Percentiles rank a stretch among this genome's conserved stretches.
These are phyloP conservation scores for Malurus splendens DNA, from an alignment of 2,797 vertebrate species.

Conservation along the genomic window DNA sequence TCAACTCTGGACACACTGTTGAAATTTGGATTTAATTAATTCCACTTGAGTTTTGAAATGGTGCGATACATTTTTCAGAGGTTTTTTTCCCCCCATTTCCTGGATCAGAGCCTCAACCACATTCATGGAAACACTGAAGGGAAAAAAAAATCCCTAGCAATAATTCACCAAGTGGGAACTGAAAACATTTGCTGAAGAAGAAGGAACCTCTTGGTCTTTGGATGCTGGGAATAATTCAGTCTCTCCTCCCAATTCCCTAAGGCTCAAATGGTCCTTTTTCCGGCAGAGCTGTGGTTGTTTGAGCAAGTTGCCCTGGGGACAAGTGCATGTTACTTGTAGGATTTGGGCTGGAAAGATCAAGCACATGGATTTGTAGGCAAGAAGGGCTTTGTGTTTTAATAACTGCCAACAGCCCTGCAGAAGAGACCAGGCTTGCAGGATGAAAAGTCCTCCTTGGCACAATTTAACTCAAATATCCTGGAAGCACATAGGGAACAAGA, in stretches of 20 bases:
- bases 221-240: slow-evolving; percentile 52
- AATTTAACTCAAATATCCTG: not conserved
- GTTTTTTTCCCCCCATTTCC: slow-evolving; percentile 5
- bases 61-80: slow-evolving; percentile 61
- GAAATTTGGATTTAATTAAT: slow-evolving; percentile 74
- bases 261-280: slow-evolving; percentile 44
- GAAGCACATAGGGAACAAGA: not conserved
- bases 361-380: slow-evolving; percentile 40
- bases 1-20: slow-evolving; percentile 59
- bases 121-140: slow-evolving; percentile 60
- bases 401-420: slow-evolving; percentile 25
- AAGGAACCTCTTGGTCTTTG: slow-evolving; percentile 48
- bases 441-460: not conserved
- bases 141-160: slow-evolving; percentile 41
- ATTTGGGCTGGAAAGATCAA: slow-evolving; percentile 51
- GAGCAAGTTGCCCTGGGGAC: slow-evolving; percentile 52
- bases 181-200: slow-evolving; percentile 45
- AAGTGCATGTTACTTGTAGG: slow-evolving; percentile 56
- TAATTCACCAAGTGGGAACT: slow-evolving; percentile 50
- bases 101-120: slow-evolving; percentile 67
- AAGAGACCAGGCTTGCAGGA: not conserved
- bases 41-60: slow-evolving; percentile 64
- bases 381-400: slow-evolving; percentile 44
- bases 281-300: slow-evolving; percentile 43
- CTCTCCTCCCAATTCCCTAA: slow-evolving; percentile 40